Base-by-base conservation (phyloP, 2,888 invertebrate genomes). In the Xylota sylvarum region DNA sequence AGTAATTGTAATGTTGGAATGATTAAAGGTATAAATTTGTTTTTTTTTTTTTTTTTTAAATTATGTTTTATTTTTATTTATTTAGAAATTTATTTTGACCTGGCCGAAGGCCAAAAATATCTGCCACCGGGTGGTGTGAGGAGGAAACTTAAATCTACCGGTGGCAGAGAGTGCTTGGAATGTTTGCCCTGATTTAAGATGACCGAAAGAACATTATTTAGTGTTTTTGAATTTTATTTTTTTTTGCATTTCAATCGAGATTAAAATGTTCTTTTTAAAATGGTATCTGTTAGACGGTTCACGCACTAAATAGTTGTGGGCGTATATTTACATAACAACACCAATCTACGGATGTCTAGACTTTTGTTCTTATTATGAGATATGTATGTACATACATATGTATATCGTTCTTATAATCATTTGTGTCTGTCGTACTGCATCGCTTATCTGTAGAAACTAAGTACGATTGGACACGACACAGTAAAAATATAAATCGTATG, bases 111-210 rank as follows among this genome's bases (percentile, higher is more conserved):
- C 86, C 86, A 86, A 82, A 17, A 43, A 35, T 50, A n/a, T 48
- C 1, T 65, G 67, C 67, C 77, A 69, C 58, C 69, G 60, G 32
- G 32, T 4, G 6, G 60, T 46, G 65, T 65, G 76, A 70, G 52
- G 64, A 46, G 35, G 35, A 69, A 74, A 64, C 23, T 52, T 10
- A 37, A 73, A 65, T 73, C 76, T 64, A 72, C 60, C 52, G 74
- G 72, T 81, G 52, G 58, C 32, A 60, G 60, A 56, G n/a, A 69
- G 32, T 52, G 46, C 46, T 86, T 73, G 73, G 82, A 86, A 86
- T 86, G 62, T 58, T 64, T 82, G 86, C n/a, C 86, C 86, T 69
- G 67, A 52, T 73, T 84, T 50, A n/a, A 55, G 76, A 23, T 77
- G 81, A 77, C 81, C 86, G 76, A 79, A 32, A 50, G n/a, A 50